phyloP scores from a whole-genome alignment of 2,113 vertebrate genomes.

The Heterocephalus glaber region DNA sequence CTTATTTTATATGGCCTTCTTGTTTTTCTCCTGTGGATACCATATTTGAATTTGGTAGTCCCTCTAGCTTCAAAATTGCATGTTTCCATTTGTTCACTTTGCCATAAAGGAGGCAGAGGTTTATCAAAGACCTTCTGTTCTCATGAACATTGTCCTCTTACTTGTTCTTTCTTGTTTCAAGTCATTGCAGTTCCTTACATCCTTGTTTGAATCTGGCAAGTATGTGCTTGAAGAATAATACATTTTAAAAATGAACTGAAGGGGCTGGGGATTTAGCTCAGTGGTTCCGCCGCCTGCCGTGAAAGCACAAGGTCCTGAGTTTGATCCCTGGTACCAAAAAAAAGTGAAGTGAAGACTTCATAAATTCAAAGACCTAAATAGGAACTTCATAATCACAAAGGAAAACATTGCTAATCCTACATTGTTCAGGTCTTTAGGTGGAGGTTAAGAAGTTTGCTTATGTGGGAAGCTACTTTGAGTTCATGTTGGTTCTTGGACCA shows the following conservation, averaged over 20 bases:
- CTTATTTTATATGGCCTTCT: neutral
- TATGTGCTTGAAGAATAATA: slow-evolving; percentile 35
- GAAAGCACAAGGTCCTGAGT: too few species aligned
- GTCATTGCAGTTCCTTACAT: slow-evolving; percentile 55
- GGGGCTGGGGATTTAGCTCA: too few species aligned
- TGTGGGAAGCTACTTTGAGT: neutral
- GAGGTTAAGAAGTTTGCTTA: neutral
- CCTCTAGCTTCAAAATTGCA: slow-evolving; percentile 8
- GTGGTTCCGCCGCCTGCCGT: too few species aligned
- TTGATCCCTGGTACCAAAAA: too few species aligned
- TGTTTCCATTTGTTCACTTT: slow-evolving; percentile 62
- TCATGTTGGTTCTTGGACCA: neutral
- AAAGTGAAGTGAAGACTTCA: slow-evolving; percentile 21
- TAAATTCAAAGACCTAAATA: slow-evolving; percentile 36
- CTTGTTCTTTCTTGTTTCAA: slow-evolving; percentile 75
- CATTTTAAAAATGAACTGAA: slow-evolving; percentile 57
- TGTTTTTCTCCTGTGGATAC: neutral
- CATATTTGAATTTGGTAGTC: slow-evolving; percentile 24
- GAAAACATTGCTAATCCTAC: slow-evolving; percentile 27
- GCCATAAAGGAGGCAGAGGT: slow-evolving; percentile 27
- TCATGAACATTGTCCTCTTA: slow-evolving; percentile 53
- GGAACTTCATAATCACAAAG: neutral
- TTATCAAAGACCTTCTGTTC: slow-evolving; percentile 75
- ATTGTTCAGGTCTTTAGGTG: slow-evolving; percentile 23
- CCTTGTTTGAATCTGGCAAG: slow-evolving; percentile 57